These are phyloP conservation scores for Vanacampus margaritifer DNA, from an alignment of 2,113 vertebrate genomes.

Conservation along the genomic window DNA sequence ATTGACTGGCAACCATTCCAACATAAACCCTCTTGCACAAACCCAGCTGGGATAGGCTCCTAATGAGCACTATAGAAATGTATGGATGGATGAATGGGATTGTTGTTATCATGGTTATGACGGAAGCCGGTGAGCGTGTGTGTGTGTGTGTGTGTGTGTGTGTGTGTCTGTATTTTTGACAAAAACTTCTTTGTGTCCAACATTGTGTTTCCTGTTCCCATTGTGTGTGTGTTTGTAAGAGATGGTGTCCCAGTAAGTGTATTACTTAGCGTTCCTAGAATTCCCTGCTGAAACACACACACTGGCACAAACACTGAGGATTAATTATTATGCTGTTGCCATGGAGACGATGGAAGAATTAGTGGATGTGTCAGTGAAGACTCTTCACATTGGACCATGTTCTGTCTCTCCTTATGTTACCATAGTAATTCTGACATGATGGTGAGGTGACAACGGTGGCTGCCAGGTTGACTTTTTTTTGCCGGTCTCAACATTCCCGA, in stretches of 20 bases:
- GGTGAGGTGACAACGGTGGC: not conserved
- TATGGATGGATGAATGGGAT: not conserved
- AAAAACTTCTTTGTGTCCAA: conserved; percentile 31
- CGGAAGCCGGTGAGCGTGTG: not conserved
- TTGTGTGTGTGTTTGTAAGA: conserved; percentile 2
- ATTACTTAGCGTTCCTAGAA: conserved; percentile 3
- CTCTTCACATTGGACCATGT: conserved; percentile 29
- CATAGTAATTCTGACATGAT: conserved; percentile 27
- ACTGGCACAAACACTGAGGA: conserved; percentile 26
- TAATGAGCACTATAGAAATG: not conserved
- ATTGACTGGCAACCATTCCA: not conserved
- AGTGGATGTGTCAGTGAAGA: conserved; percentile 49
- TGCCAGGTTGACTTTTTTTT: not conserved
- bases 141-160: not conserved
- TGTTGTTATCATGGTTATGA: not conserved
- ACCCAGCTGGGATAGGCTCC: not conserved
- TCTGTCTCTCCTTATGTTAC: conserved; percentile 22
- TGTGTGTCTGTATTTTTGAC: not conserved
- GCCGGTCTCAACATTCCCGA: not conserved
- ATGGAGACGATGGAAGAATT: conserved; percentile 58
- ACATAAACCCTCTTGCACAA: not conserved
- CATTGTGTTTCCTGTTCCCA: conserved; percentile 43
- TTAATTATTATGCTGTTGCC: conserved; percentile 63
- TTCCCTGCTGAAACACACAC: conserved; percentile 14
- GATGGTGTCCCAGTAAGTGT: not conserved